Percentiles rank a stretch among this genome's conserved stretches.
Conservation (phyloP, 2,797 vertebrate genomes). For the Falco biarmicus region DNA sequence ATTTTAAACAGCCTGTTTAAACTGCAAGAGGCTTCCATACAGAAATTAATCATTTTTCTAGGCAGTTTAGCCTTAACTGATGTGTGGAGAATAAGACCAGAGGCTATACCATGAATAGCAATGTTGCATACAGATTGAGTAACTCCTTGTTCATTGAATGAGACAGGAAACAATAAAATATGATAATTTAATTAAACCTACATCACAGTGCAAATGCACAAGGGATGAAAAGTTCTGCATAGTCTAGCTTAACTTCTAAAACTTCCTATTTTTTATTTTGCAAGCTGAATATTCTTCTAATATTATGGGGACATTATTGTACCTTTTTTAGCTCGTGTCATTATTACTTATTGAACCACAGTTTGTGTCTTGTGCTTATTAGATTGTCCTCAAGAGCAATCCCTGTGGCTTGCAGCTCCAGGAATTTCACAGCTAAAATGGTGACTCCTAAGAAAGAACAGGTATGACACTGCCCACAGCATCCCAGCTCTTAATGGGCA, state of each 20-base stretch:
- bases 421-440: neutral
- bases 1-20: neutral
- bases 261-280: neutral
- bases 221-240: neutral
- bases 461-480: neutral
- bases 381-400: neutral
- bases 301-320: neutral
- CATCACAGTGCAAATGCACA: neutral
- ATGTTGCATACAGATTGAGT: neutral
- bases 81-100: neutral
- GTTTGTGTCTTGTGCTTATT: neutral
- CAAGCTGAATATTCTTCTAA: neutral
- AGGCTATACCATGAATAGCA: neutral
- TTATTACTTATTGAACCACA: neutral
- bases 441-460: neutral
- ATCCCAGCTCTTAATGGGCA: neutral
- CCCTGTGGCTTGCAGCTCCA: neutral
- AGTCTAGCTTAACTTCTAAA: neutral
- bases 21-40: neutral
- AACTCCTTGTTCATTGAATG: neutral
- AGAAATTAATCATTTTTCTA: neutral
- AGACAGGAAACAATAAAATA: constrained; percentile 36
- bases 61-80: neutral
- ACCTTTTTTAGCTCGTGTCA: neutral
- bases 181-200: constrained; percentile 24